These are phyloP conservation scores for Chrysoperla carnea DNA, from an alignment of 1,140 invertebrate genomes.

Conservation along the genomic window DNA sequence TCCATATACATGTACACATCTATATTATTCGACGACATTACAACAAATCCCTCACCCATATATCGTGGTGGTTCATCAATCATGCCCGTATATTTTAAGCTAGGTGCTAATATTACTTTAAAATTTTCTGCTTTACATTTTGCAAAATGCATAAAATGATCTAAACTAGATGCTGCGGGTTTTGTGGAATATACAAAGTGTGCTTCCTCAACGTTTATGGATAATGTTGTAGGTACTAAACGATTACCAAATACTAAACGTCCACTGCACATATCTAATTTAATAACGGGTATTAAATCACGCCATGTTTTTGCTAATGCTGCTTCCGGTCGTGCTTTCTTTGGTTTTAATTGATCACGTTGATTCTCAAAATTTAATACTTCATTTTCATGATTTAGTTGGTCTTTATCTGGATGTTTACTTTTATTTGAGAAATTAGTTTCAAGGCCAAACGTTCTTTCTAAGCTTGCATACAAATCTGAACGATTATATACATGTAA, in stretches of 20 bases:
- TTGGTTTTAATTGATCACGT: constrained; percentile 26
- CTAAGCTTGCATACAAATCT: constrained; percentile 70
- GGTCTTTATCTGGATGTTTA: constrained; percentile 24
- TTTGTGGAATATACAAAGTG: constrained; percentile 92
- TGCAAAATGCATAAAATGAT: constrained; percentile 92
- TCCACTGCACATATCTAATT: constrained; percentile 80
- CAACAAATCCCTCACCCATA: constrained; percentile 96
- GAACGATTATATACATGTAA: constrained; percentile 92
- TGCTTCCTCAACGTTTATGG: constrained; percentile 84
- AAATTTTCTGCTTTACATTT: constrained; percentile 92
- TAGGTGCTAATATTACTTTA: constrained; percentile 82
- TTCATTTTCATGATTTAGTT: constrained; percentile 35
- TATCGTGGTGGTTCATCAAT: constrained; percentile 89
- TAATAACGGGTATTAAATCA: constrained; percentile 92
- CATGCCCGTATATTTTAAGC: constrained; percentile 83
- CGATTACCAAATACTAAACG: constrained; percentile 94
- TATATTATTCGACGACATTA: constrained; percentile 87
- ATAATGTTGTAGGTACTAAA: constrained; percentile 80
- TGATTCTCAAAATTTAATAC: constrained; percentile 25
- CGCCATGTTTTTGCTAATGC: constrained; percentile 78
- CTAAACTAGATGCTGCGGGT: constrained; percentile 77
- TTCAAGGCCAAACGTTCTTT: constrained; percentile 76
- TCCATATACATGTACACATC: constrained; percentile 95
- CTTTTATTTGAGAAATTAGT: constrained; percentile 38
- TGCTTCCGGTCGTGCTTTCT: constrained; percentile 48